Base-by-base conservation (phyloP, 2,797 vertebrate genomes). In the Rhinichthys osculus region DNA sequence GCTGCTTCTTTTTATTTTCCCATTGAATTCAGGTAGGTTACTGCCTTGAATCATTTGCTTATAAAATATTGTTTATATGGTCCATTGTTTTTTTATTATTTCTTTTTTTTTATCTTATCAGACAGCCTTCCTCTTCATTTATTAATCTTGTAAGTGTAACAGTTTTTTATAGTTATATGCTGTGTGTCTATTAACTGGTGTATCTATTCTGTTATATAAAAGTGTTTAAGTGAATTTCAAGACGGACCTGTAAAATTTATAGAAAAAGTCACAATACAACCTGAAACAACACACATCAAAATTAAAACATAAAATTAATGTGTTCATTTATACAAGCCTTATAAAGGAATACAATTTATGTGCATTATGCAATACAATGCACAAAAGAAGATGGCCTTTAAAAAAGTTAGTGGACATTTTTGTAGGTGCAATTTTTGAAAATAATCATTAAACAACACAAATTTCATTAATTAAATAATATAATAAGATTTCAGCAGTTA, bases 21-120 rank as follows among this genome's bases (percentile, higher is more conserved):
- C 78, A 19, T 10, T 85, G 5, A 85, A 50, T 70, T 79, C 87
- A 89, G 87, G 85, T 89, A 85, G 23, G 64, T 52, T 30, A 76
- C 27, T 21, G 30, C 42, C 4, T 69, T 67, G 52, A 13, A 19
- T 67, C 3, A 2, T 50, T 5, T 57, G 54, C 30, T 77, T 54
- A 69, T 35, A 54, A 40, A 57, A 82, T 57, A 57, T 5, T 62
- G 11, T 14, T n/a, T 40, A 30, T n/a, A 23, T 38, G 7, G 19
- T 66, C 27, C 5, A 67, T 7, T 66, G 42, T 66, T 17, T 66
- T 42, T 76, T 23, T 64, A 23, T 47, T 44, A 11, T 59, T 30
- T 7, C 17, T 33, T 27, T 27, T 27, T 27, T 23, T 66, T 66
- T 52, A 44, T 62, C 21, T 7, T 2, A 14, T 30, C 50, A 54